Evolutionary conservation across 2,113 vertebrate species (phyloP).

Genomic region (Polyodon spathula): DNA sequence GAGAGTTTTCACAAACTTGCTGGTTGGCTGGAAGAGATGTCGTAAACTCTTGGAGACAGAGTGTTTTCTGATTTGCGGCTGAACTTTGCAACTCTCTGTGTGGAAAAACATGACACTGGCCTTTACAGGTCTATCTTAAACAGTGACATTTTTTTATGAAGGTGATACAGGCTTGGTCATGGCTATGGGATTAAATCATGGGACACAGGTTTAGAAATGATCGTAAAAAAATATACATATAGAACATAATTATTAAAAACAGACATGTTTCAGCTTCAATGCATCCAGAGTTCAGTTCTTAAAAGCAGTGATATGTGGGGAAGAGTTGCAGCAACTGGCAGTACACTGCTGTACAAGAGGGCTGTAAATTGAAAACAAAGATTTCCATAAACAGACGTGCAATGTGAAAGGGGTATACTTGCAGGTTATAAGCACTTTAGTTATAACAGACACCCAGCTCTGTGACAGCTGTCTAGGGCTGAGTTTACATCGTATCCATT

Average conservation of each 20-base stretch:
- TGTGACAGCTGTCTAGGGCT: too few species aligned
- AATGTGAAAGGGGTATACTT: not conserved
- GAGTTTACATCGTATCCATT: too few species aligned
- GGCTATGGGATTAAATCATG: too few species aligned
- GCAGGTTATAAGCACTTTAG: too few species aligned
- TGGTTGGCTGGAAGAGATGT: slow-evolving; percentile 78
- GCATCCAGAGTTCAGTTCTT: not conserved
- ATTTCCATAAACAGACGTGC: not conserved
- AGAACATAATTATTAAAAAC: slow-evolving; percentile 4
- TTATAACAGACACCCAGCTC: too few species aligned
- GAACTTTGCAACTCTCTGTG: slow-evolving; percentile 72
- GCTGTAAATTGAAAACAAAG: not conserved
- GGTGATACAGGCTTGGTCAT: too few species aligned
- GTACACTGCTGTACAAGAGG: not conserved
- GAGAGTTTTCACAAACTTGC: slow-evolving; percentile 80
- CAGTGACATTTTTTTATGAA: too few species aligned
- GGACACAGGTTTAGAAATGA: too few species aligned
- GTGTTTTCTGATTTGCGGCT: slow-evolving; percentile 72
- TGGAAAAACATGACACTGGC: slow-evolving; percentile 10
- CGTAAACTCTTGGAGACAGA: slow-evolving; percentile 84
- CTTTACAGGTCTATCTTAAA: not conserved
- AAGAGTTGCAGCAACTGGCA: not conserved
- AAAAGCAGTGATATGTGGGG: not conserved
- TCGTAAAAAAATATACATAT: too few species aligned
- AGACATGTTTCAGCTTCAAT: slow-evolving; percentile 7